These are phyloP conservation scores for Carapus acus DNA, from an alignment of 2,797 vertebrate species.

Conservation along the genomic window DNA sequence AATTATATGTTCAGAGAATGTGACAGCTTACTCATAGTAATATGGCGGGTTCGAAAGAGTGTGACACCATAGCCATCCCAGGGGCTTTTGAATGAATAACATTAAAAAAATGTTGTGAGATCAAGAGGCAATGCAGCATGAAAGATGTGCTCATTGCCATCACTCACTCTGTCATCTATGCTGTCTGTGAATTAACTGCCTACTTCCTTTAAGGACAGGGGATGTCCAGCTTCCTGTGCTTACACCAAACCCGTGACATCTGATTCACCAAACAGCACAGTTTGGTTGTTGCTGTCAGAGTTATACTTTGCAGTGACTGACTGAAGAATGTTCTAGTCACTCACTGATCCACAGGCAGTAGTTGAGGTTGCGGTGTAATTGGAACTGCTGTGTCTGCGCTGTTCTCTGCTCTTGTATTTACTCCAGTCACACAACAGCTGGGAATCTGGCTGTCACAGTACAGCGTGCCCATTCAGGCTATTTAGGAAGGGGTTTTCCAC, in stretches of 20 bases:
- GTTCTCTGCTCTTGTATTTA: slow-evolving; percentile 42
- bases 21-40: too few relatives aligned
- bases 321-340: slow-evolving; percentile 24
- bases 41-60: too few relatives aligned
- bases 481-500: slow-evolving; percentile 71
- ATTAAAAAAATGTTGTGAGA: slow-evolving; percentile 1
- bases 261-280: slow-evolving; percentile 35
- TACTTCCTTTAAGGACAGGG: slow-evolving; percentile 62
- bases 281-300: slow-evolving; percentile 27
- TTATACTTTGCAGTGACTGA: slow-evolving; percentile 20
- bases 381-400: slow-evolving; percentile 15
- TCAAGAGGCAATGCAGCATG: background rate
- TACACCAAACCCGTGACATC: slow-evolving; percentile 55
- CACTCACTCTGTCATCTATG: slow-evolving; percentile 12
- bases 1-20: too few relatives aligned
- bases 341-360: slow-evolving; percentile 23
- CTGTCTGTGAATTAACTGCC: slow-evolving; percentile 37
- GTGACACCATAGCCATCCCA: too few relatives aligned
- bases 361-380: slow-evolving; percentile 36
- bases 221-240: slow-evolving; percentile 68
- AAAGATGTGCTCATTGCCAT: slow-evolving; percentile 2
- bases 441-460: slow-evolving; percentile 66
- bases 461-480: slow-evolving; percentile 64
- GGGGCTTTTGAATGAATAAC: too few relatives aligned
- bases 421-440: slow-evolving; percentile 66